Evolutionary conservation across 2,113 vertebrate genomes (phyloP).

Genomic region (Dicentrarchus labrax): DNA sequence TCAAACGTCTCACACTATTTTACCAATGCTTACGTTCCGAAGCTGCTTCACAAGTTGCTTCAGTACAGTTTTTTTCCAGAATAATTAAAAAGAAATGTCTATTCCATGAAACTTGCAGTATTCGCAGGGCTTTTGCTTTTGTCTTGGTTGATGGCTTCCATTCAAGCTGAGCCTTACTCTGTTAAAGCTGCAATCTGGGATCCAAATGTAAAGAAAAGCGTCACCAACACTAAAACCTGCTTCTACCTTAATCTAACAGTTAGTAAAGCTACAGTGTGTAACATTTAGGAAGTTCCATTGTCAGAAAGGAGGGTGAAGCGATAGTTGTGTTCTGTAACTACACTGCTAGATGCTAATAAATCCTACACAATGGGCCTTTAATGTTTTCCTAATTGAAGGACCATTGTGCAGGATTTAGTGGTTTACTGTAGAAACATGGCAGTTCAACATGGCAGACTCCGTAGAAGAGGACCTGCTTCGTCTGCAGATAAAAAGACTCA

Average conservation of each 20-base stretch:
- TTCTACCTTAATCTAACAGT: background rate
- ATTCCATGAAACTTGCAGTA: background rate
- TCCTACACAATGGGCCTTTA: too few relatives aligned
- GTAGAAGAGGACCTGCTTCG: too few relatives aligned
- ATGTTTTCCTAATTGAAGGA: too few relatives aligned
- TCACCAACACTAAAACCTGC: background rate
- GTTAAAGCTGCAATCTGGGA: background rate
- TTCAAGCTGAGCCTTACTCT: background rate
- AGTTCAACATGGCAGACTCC: too few relatives aligned
- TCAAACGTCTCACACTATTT: slow-evolving; percentile 48
- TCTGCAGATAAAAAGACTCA: too few relatives aligned
- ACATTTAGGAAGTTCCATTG: too few relatives aligned
- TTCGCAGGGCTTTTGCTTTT: background rate
- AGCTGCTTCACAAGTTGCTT: background rate
- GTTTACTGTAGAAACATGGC: too few relatives aligned
- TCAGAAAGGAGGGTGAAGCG: too few relatives aligned
- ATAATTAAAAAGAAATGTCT: background rate
- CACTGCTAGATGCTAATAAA: too few relatives aligned
- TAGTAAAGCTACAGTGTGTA: too few relatives aligned
- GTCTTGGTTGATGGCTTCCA: background rate
- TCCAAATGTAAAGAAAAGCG: background rate
- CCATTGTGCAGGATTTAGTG: too few relatives aligned
- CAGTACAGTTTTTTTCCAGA: background rate
- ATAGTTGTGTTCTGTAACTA: too few relatives aligned
- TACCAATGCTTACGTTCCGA: background rate